Conservation (phyloP, 2,888 invertebrate genomes). For the Spicauda simplicius region DNA sequence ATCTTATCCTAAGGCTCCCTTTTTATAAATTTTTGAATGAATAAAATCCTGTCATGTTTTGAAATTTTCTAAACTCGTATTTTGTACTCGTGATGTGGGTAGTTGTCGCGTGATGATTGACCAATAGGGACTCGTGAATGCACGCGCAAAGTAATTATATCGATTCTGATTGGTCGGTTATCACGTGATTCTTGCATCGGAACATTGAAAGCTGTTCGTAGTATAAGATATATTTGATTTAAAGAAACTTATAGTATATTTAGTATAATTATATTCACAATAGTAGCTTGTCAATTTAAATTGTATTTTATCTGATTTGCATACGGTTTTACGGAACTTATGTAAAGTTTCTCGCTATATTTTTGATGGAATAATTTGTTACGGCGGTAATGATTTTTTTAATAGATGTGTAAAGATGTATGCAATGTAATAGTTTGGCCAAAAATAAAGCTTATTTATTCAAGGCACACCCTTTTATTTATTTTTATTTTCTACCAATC, state of each 20-base stretch:
- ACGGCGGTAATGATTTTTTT: slow-evolving; percentile 51
- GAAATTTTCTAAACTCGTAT: slow-evolving; percentile 34
- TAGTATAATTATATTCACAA: slow-evolving; percentile 31
- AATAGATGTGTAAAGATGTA: slow-evolving; percentile 69
- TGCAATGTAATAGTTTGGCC: slow-evolving; percentile 82
- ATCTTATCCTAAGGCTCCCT: slow-evolving; percentile 55
- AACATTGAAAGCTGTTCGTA: slow-evolving; percentile 12
- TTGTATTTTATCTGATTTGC: slow-evolving; percentile 35
- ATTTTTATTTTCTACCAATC: background rate
- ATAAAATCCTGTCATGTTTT: slow-evolving; percentile 38
- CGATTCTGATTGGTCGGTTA: slow-evolving; percentile 28
- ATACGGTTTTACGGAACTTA: slow-evolving; percentile 29
- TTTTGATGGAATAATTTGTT: slow-evolving; percentile 56
- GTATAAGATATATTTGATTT: slow-evolving; percentile 23
- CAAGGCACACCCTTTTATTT: slow-evolving; percentile 44
- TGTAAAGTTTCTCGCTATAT: slow-evolving; percentile 45
- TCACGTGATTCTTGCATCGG: slow-evolving; percentile 6
- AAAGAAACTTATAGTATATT: slow-evolving; percentile 20
- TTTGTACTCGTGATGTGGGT: slow-evolving; percentile 26
- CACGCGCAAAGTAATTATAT: slow-evolving; percentile 18
- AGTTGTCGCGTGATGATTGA: slow-evolving; percentile 3
- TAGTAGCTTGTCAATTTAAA: slow-evolving; percentile 39
- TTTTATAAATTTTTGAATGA: slow-evolving; percentile 57
- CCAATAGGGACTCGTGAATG: slow-evolving; percentile 27
- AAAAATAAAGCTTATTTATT: slow-evolving; percentile 85